phyloP scores from a whole-genome alignment of 2,113 vertebrate genomes.

The Tragelaphus buxtoni region DNA sequence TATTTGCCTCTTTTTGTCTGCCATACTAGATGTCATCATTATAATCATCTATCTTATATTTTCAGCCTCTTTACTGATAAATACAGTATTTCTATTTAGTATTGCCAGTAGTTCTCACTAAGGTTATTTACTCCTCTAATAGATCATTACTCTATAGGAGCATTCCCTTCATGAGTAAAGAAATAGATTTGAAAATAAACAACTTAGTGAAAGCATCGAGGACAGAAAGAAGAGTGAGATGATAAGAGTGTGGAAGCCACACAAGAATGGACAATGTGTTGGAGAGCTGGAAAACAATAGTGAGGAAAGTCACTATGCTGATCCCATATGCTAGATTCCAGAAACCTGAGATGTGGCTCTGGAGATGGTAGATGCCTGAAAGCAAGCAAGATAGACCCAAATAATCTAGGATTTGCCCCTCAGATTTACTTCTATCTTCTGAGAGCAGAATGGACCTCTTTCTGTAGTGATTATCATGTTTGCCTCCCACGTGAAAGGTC shows the following conservation, averaged over 20 bases:
- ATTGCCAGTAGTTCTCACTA: background rate
- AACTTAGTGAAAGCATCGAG: background rate
- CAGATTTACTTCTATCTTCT: background rate
- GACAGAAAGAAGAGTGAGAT: background rate
- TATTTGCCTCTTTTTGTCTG: background rate
- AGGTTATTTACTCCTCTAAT: background rate
- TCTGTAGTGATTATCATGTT: background rate
- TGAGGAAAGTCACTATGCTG: background rate
- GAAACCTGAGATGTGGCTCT: rapidly evolving
- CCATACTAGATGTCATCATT: background rate
- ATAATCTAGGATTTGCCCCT: background rate
- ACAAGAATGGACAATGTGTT: rapidly evolving
- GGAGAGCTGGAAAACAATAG: background rate
- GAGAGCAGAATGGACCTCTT: background rate
- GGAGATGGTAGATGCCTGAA: background rate
- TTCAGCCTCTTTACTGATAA: background rate
- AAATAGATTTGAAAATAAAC: background rate
- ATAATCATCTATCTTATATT: background rate
- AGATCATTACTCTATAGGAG: background rate
- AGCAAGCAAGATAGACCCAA: background rate
- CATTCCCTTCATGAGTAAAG: background rate
- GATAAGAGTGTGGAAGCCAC: background rate
- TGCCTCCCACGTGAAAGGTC: background rate
- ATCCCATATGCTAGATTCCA: background rate
- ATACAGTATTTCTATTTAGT: background rate